Percentiles rank a stretch among this genome's conserved stretches.
Conservation (phyloP, 2,113 vertebrate species). For the Rhodinocichla rosea region DNA sequence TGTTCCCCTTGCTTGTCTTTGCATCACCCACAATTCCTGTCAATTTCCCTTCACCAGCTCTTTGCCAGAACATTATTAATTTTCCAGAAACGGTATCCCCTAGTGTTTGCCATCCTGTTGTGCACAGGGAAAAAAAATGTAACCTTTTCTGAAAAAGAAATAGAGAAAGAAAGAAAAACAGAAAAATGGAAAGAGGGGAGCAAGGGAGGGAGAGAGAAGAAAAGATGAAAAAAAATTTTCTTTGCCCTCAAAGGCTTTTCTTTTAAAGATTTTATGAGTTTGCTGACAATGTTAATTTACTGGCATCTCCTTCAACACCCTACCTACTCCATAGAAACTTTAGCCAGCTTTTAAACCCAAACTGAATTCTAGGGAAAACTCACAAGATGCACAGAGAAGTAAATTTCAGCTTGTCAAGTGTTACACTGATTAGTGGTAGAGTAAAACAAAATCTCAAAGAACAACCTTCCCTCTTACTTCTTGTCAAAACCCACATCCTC, state of each 20-base stretch:
- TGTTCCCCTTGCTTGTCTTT: not conserved
- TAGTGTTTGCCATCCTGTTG: not conserved
- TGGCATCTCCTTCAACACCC: constrained; percentile 45
- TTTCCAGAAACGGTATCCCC: not conserved
- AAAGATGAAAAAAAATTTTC: constrained; percentile 35
- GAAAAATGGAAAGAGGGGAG: not conserved
- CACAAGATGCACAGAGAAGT: constrained; percentile 44
- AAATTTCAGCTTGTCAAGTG: constrained; percentile 53
- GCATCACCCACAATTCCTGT: not conserved
- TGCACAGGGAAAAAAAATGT: not conserved
- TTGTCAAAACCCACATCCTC: not conserved
- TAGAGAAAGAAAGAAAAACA: not conserved
- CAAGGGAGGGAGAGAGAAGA: not conserved
- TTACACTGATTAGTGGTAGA: constrained; percentile 30
- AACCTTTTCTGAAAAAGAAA: not conserved
- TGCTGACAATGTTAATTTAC: constrained; percentile 59
- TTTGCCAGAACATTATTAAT: not conserved
- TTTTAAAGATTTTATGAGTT: constrained; percentile 59
- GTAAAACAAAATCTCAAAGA: constrained; percentile 51
- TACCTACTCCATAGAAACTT: constrained; percentile 25
- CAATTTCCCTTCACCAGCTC: not conserved
- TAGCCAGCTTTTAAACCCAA: constrained; percentile 62
- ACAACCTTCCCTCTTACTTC: constrained; percentile 3
- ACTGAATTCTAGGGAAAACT: constrained; percentile 47
- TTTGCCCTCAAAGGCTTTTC: constrained; percentile 28